Evolutionary conservation across 2,888 invertebrate genomes (phyloP).

Genomic region (Vandiemenella viatica): DNA sequence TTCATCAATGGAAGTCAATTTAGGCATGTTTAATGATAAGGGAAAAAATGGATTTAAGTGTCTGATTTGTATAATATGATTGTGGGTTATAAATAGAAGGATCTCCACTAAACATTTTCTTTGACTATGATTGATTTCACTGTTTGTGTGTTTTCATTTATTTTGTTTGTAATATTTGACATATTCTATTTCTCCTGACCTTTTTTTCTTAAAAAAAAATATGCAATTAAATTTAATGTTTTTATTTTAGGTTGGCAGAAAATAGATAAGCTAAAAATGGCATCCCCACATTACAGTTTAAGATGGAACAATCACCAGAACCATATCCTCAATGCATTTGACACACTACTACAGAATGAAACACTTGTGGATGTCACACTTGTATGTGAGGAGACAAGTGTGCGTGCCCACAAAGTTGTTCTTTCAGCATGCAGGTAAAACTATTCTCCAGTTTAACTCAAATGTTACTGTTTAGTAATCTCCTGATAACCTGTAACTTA

Average conservation of each 20-base stretch:
- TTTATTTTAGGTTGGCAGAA: background rate
- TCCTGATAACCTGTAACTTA: too few relatives aligned
- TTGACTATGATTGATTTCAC: background rate
- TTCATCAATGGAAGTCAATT: too few relatives aligned
- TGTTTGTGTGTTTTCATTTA: background rate
- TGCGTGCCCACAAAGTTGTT: constrained; percentile 82
- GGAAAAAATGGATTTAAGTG: too few relatives aligned
- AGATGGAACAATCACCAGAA: constrained; percentile 89
- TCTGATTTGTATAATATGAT: too few relatives aligned
- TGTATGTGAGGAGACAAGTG: constrained; percentile 70
- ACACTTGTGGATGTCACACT: constrained; percentile 79
- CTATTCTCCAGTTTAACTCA: background rate
- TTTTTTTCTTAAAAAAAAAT: background rate
- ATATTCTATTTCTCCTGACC: background rate
- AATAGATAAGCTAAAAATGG: constrained; percentile 19
- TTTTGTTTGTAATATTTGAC: background rate
- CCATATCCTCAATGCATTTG: constrained; percentile 76
- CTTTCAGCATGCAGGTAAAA: constrained; percentile 55
- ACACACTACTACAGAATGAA: constrained; percentile 73
- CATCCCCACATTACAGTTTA: constrained; percentile 74
- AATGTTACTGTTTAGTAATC: too few relatives aligned
- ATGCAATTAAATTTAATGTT: background rate
- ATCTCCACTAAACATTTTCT: background rate
- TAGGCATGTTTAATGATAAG: too few relatives aligned
- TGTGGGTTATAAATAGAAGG: too few relatives aligned